phyloP scores from a whole-genome alignment of 2,888 invertebrate species.

The Cephus nigrinus region DNA sequence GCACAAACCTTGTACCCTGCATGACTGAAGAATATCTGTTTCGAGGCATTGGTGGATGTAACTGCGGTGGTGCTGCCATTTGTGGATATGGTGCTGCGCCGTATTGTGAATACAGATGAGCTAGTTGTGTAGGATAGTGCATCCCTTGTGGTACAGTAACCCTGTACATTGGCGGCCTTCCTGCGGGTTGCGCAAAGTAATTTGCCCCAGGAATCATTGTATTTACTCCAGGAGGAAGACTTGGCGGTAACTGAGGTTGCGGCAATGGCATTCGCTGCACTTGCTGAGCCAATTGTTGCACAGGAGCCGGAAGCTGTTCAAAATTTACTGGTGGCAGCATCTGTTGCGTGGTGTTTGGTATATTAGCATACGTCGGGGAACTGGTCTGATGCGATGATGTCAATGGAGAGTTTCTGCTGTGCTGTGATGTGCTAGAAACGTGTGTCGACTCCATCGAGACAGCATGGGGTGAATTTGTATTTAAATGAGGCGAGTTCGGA shows the following conservation, averaged over 20 bases:
- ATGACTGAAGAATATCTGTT: constrained; percentile 47
- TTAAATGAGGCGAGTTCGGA: constrained; percentile 48
- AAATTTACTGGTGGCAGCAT: constrained; percentile 58
- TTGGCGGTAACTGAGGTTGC: constrained; percentile 52
- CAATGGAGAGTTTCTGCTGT: constrained; percentile 43
- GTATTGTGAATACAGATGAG: constrained; percentile 55
- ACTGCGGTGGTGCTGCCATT: constrained; percentile 48
- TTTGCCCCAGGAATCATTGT: constrained; percentile 56
- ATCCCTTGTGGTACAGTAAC: constrained; percentile 54
- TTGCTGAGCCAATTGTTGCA: constrained; percentile 64
- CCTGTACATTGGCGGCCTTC: constrained; percentile 61
- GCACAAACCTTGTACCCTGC: constrained; percentile 36
- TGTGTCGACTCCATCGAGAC: constrained; percentile 44
- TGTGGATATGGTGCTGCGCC: constrained; percentile 44
- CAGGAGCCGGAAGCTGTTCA: constrained; percentile 62
- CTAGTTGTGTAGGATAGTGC: constrained; percentile 56
- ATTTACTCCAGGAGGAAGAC: constrained; percentile 57
- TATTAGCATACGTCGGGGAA: constrained; percentile 47
- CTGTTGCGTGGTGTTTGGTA: constrained; percentile 32
- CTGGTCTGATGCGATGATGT: constrained; percentile 54
- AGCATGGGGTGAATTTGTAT: constrained; percentile 42
- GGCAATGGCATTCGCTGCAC: constrained; percentile 63
- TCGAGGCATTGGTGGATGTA: constrained; percentile 54
- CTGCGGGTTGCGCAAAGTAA: constrained; percentile 64
- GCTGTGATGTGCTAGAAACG: constrained; percentile 34